phyloP scores from a whole-genome alignment of 2,113 vertebrate species.

The Coptodon rendalli region DNA sequence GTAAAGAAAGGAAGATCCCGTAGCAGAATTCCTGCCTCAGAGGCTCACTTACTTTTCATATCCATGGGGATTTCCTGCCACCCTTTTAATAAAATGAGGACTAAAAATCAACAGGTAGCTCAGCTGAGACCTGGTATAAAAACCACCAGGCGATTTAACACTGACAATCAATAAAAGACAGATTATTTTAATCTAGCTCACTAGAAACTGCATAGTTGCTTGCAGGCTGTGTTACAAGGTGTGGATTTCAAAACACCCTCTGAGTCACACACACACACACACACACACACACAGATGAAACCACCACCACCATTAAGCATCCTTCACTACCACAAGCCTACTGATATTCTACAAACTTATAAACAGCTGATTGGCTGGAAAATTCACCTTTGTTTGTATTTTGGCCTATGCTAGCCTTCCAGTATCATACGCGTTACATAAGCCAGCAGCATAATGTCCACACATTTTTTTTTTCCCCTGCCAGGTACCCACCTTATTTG shows the following conservation, averaged over 20 bases:
- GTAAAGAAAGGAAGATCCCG: neutral
- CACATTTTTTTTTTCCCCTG: neutral
- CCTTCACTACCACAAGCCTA: neutral
- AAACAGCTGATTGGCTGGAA: neutral
- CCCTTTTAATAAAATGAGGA: neutral
- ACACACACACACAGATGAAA: neutral
- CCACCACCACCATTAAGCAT: neutral
- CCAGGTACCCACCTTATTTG: constrained; percentile 80
- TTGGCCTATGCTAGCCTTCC: neutral
- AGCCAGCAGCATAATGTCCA: neutral
- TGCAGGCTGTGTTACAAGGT: neutral
- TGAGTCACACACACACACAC: neutral
- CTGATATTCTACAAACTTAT: neutral
- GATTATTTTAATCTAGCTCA: neutral
- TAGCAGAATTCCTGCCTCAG: neutral
- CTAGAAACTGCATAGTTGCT: neutral
- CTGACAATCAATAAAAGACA: neutral
- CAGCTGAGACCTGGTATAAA: neutral
- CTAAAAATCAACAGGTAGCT: constrained; percentile 58
- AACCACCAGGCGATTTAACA: neutral
- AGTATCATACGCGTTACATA: neutral
- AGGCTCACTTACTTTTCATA: neutral
- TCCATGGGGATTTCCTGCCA: neutral
- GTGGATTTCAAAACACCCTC: constrained; percentile 7
- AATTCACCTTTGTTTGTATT: neutral